phyloP scores from a whole-genome alignment of 2,113 vertebrate genomes.

The Rafetus swinhoei region DNA sequence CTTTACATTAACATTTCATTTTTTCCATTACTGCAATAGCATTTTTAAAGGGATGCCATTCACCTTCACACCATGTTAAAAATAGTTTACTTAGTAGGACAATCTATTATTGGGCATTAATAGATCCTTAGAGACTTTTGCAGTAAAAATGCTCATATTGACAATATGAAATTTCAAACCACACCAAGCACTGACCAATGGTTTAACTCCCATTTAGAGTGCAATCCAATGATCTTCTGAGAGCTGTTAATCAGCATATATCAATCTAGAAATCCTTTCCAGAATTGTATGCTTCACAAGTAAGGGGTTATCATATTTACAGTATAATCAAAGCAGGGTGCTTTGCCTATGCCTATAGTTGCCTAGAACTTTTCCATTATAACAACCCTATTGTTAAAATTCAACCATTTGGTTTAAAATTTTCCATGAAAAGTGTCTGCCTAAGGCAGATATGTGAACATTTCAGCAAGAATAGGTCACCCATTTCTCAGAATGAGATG shows the following conservation, averaged over 20 bases:
- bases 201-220: not conserved
- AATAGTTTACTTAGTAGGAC: not conserved
- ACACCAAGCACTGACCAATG: not conserved
- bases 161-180: not conserved
- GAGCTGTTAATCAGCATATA: not conserved
- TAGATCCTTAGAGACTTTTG: not conserved
- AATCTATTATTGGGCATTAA: not conserved
- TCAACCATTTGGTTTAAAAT: not conserved
- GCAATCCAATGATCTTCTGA: not conserved
- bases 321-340: not conserved
- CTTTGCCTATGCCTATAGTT: not conserved
- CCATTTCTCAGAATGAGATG: not conserved
- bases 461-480: not conserved
- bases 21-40: not conserved
- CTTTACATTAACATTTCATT: not conserved
- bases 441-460: not conserved
- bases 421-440: not conserved
- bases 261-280: not conserved
- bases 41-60: not conserved
- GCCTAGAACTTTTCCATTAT: not conserved
- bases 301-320: not conserved
- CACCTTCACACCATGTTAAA: conserved; percentile 21
- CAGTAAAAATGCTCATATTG: not conserved
- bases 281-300: not conserved
- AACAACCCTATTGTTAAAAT: not conserved